Conservation (phyloP, 2,888 invertebrate species). For the Drosophila paramelanica region DNA sequence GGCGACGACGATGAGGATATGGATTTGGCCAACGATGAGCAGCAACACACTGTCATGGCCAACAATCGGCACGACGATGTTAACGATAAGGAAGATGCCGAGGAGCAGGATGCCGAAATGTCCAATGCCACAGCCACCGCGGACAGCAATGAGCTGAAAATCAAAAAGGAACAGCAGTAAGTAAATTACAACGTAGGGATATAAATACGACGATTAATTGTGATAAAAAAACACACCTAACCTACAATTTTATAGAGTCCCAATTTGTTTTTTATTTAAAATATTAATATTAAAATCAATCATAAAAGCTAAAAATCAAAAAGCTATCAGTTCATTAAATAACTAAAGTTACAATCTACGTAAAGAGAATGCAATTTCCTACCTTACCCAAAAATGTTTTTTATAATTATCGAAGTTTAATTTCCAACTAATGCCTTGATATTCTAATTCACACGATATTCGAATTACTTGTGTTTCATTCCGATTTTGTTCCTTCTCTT, state of each 20-base stretch:
- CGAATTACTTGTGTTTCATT: background rate
- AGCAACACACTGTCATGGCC: constrained; percentile 19
- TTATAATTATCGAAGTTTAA: background rate
- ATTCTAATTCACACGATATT: too few species aligned
- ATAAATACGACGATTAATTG: too few species aligned
- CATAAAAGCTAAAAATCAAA: too few species aligned
- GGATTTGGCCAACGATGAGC: constrained; percentile 21
- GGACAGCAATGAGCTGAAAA: constrained; percentile 73
- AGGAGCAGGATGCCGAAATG: constrained; percentile 53
- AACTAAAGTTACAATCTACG: too few species aligned
- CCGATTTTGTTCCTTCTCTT: constrained; percentile 34
- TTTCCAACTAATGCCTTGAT: background rate
- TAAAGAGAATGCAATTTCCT: too few species aligned
- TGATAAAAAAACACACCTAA: background rate
- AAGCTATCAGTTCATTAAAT: too few species aligned
- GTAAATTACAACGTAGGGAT: constrained; percentile 36
- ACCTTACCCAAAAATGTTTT: too few species aligned
- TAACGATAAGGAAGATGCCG: constrained; percentile 48
- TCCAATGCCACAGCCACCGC: constrained; percentile 38
- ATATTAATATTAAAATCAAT: background rate
- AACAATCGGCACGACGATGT: constrained; percentile 44
- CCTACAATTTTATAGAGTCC: background rate
- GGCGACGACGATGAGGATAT: constrained; percentile 51
- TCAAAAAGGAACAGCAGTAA: constrained; percentile 85
- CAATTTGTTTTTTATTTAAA: constrained; percentile 6